phyloP scores from a whole-genome alignment of 2,888 invertebrate genomes.

The Eurytoma adleriae region DNA sequence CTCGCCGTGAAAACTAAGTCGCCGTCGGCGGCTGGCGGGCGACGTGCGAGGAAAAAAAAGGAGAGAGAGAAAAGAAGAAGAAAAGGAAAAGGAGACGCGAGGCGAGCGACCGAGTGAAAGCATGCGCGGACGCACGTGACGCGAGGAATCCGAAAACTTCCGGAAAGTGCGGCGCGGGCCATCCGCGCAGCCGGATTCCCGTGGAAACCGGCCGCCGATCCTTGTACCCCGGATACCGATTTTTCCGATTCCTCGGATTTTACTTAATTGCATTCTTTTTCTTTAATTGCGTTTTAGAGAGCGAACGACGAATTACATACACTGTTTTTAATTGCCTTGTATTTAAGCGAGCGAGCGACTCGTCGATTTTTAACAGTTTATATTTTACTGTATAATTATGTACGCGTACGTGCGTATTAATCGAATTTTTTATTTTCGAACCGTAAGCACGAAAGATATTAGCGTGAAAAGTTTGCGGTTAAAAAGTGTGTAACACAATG shows the following conservation, averaged over 20 bases:
- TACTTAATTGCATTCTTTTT: background rate
- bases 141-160: conserved; percentile 59
- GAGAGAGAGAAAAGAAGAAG: background rate
- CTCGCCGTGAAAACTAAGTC: too few species aligned
- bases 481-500: too few species aligned
- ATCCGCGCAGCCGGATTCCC: conserved; percentile 18
- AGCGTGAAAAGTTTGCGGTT: too few species aligned
- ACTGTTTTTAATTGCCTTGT: background rate
- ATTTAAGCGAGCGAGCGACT: too few species aligned
- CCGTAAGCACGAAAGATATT: too few species aligned
- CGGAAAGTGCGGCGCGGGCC: conserved; percentile 40
- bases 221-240: background rate
- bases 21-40: too few species aligned
- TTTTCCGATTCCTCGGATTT: background rate
- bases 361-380: too few species aligned
- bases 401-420: too few species aligned
- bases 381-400: too few species aligned
- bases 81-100: conserved; percentile 26
- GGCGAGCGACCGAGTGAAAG: conserved; percentile 58
- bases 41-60: too few species aligned
- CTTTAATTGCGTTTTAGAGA: background rate
- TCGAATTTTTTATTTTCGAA: too few species aligned
- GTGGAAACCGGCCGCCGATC: background rate
- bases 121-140: conserved; percentile 57
- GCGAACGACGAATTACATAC: background rate